Evolutionary conservation across 2,888 invertebrate species (phyloP), one percentile per base, ranked within the genome.

Genomic region (Microctonus aethiopoides): DNA sequence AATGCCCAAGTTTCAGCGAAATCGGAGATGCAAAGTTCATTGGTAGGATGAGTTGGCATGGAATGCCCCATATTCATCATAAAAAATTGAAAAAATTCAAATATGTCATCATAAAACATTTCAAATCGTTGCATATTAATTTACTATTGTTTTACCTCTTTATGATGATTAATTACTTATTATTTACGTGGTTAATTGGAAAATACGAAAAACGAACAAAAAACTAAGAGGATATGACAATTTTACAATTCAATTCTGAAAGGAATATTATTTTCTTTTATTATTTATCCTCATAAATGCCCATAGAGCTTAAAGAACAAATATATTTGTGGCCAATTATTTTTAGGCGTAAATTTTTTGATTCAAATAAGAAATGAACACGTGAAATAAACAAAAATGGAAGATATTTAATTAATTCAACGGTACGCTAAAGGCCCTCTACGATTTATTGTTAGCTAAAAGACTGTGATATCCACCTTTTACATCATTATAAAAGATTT

Each of bases 391-490:
- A 24, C 3, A 11, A 24, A n/a, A 71, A 70, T 72, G 29, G 52
- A 65, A 26, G 20, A 54, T 20, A 13, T 56, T n/a, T 59, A 32
- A 46, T n/a, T 59, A 32, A 46, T 67, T 72, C 57, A 52, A 64
- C 29, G 63, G 68, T 67, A 24, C 16, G 32, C 6, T 13, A 11
- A 36, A 34, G 22, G 64, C 34, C 63, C 7, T n/a, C 66, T 68
- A 71, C 71, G 69, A 74, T 75, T 73, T 73, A 73, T 72, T 72
- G 67, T 71, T 74, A 75, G 72, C 75, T 67, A 72, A 74, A 72
- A 75, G 73, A 74, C 75, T 75, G 75, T 75, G 74, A 75, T 75
- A 75, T 61, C 69, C 69, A 72, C 71, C n/a, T 54, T 46, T 57
- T 64, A 67, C 71, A 67, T 73, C 68, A 73, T 65, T 67, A 67